A percentile compares a stretch with the other conserved stretches of the same genome.
Conservation (phyloP, 2,888 invertebrate genomes). For the Deladenus siricidicola region DNA sequence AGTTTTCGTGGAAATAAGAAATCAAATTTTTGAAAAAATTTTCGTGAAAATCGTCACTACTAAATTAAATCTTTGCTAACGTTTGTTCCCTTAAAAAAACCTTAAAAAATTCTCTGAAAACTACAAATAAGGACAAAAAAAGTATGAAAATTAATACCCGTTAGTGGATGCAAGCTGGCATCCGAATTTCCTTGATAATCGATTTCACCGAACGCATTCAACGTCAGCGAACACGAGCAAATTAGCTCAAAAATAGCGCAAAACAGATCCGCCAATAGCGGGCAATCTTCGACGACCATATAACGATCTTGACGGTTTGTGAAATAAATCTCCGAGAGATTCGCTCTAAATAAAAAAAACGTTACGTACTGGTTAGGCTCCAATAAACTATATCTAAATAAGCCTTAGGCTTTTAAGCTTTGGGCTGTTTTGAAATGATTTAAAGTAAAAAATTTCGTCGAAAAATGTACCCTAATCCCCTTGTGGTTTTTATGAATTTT, state of each 20-base stretch:
- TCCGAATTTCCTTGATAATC: conserved; percentile 25
- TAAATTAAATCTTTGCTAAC: too few relatives aligned
- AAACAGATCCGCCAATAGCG: conserved; percentile 73
- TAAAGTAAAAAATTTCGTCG: neutral
- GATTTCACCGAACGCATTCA: conserved; percentile 57
- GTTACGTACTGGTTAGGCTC: too few relatives aligned
- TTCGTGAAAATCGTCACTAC: too few relatives aligned
- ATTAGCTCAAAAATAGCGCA: conserved; percentile 60
- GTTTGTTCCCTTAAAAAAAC: neutral
- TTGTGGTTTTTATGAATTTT: too few relatives aligned
- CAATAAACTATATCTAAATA: neutral
- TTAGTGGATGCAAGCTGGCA: conserved; percentile 19
- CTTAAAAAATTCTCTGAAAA: neutral
- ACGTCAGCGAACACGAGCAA: conserved; percentile 58
- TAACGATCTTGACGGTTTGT: conserved; percentile 93
- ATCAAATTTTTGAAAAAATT: too few relatives aligned
- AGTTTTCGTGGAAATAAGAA: too few relatives aligned
- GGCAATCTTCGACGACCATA: conserved; percentile 72
- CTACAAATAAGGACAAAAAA: neutral
- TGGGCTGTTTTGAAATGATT: too few relatives aligned
- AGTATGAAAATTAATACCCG: conserved; percentile 20
- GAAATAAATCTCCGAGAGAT: conserved; percentile 93
- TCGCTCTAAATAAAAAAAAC: conserved; percentile 64
- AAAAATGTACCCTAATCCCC: too few relatives aligned
- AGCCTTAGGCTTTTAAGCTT: neutral